These are phyloP conservation scores for Heliconius aoede DNA, from an alignment of 2,888 invertebrate genomes.

Conservation along the genomic window DNA sequence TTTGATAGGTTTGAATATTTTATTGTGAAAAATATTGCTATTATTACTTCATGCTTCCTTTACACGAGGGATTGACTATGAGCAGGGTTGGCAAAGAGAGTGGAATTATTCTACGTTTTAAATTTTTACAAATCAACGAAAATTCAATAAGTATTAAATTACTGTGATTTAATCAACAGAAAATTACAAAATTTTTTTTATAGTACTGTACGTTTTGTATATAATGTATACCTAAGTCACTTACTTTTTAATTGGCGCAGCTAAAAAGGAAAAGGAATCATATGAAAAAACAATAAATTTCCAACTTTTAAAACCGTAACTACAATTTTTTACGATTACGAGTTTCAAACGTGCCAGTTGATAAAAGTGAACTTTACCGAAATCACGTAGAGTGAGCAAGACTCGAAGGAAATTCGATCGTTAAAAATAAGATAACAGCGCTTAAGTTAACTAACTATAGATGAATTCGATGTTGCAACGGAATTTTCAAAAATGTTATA, in stretches of 20 bases:
- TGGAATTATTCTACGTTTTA: no score
- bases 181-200: no score
- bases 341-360: slow-evolving; percentile 17
- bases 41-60: neutral
- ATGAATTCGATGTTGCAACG: neutral
- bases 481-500: neutral
- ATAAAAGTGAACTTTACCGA: slow-evolving; percentile 14
- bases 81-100: no score
- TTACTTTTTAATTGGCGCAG: neutral
- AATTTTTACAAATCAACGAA: no score
- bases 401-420: slow-evolving; percentile 7
- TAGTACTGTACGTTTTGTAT: neutral
- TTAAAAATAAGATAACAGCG: slow-evolving; percentile 17
- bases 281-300: neutral
- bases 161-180: no score
- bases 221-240: neutral
- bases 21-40: neutral
- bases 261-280: neutral
- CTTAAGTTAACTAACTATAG: neutral
- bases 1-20: neutral
- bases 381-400: slow-evolving; percentile 7
- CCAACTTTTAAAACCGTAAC: neutral
- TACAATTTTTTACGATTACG: neutral
- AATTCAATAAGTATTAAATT: no score
- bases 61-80: no score